These are phyloP conservation scores for Pocillopora damicornis DNA, from an alignment of 64 coral and sea anemone genomes.

Conservation along the genomic window DNA sequence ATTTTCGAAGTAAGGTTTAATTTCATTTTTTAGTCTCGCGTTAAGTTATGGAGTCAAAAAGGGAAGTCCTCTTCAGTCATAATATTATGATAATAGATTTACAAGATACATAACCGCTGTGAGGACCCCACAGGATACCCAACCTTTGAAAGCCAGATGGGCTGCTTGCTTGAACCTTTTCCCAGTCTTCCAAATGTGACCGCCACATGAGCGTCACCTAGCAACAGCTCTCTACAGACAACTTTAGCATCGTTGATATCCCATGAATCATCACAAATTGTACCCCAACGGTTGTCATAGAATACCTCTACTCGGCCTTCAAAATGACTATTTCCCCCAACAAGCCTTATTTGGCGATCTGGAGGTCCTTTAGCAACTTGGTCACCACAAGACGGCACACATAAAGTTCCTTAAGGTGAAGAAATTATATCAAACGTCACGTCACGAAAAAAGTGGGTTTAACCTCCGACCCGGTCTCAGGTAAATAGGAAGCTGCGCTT, in stretches of 20 bases:
- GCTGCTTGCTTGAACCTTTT: not conserved
- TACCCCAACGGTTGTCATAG: conserved; percentile 70
- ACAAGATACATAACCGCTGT: not conserved
- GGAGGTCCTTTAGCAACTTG: conserved; percentile 52
- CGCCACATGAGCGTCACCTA: conserved; percentile 55
- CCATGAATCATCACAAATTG: conserved; percentile 82
- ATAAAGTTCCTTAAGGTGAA: not conserved
- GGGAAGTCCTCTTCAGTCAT: not conserved
- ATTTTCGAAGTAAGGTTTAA: too few species aligned
- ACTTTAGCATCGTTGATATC: conserved; percentile 71
- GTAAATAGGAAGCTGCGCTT: too few species aligned
- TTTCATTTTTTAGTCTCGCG: too few species aligned
- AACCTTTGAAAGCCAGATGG: conserved; percentile 44
- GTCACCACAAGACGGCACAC: conserved; percentile 13
- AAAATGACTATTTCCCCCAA: conserved; percentile 40
- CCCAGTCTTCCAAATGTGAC: conserved; percentile 33
- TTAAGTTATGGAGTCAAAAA: too few species aligned
- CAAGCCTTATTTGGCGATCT: conserved; percentile 32
- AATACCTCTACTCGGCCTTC: conserved; percentile 78
- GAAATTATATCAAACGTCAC: not conserved
- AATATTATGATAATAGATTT: not conserved
- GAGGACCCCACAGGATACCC: not conserved
- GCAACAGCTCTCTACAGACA: conserved; percentile 72
- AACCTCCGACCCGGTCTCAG: too few species aligned
- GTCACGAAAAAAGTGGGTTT: not conserved